Evolutionary conservation across 2,113 vertebrate species (phyloP), one percentile per base, ranked within the genome.

Genomic region (Athene cunicularia): DNA sequence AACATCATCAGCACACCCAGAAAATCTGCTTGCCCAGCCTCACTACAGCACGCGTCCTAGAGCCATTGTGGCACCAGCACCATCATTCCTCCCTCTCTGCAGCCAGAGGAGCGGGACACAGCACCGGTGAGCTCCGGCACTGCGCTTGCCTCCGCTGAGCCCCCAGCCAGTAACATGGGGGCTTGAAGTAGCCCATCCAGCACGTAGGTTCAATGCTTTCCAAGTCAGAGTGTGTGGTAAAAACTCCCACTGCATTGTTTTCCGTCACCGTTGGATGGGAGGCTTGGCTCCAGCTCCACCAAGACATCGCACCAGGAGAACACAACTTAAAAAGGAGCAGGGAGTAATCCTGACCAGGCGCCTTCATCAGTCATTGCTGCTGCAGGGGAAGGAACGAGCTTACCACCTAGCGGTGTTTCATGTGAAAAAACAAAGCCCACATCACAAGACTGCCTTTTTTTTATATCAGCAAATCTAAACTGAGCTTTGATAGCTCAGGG

Each of bases 11-110:
- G 32, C 14, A 6, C 4, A 5, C 13, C 10, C 32, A 47, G 63
- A 5, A 37, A 30, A 28, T 5, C 64, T 11, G 53, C 32, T 76
- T 24, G 37, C 32, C 56, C 32, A 17, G 83, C 16, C 59, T 35
- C 2, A 0, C 72, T 4, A 1, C 19, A 17, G 49, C 21, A 10
- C 15, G 9, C 2, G 0, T 32, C 52, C 53, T 9, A 12, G 16
- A 1, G 53, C 19, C 66, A 45, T 8, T 18, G 43, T 45, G 43
- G 43, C 43, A 45, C 43, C 45, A 47, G 45, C 45, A 19, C 45
- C 45, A 47, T 5, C 32, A 2, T 37, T 45, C 23, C 63, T 45
- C 47, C 73, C 26, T 19, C 23, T 23, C 35, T 4, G 26, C 35
- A 5, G 16, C 43, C 17, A 3, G 33, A 47, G 33, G 22, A 63